These are phyloP conservation scores for Drosophila seguyi DNA, from an alignment of 1,140 invertebrate genomes.

Conservation along the genomic window DNA sequence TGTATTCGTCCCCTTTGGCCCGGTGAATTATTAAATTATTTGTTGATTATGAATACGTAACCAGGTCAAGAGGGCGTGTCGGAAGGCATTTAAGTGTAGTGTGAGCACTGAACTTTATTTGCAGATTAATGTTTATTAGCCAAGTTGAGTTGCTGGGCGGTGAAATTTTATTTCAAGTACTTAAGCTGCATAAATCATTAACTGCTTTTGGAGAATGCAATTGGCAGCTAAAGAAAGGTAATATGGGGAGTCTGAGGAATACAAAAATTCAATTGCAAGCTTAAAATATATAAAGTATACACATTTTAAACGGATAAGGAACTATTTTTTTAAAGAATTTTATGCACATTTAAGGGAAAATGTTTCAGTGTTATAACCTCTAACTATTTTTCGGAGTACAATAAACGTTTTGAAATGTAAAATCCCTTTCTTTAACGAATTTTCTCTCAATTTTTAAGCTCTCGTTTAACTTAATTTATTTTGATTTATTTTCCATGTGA, in stretches of 20 bases:
- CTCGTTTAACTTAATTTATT: constrained; percentile 13
- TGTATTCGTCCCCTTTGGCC: constrained; percentile 8
- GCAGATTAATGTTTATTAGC: constrained; percentile 30
- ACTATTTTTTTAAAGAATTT: no score
- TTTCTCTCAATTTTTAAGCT: neutral
- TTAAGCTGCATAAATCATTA: constrained; percentile 9
- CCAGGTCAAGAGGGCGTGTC: neutral
- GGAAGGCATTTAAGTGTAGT: constrained; percentile 10
- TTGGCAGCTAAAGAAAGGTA: neutral
- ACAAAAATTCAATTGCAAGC: no score
- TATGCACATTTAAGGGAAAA: no score
- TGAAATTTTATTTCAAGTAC: constrained; percentile 29
- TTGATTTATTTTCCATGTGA: constrained; percentile 8
- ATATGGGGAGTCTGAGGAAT: neutral
- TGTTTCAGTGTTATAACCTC: neutral
- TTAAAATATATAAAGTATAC: no score
- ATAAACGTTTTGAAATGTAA: neutral
- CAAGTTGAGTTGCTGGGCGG: constrained; percentile 2
- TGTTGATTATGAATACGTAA: constrained; percentile 64
- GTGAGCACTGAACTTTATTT: constrained; percentile 6
- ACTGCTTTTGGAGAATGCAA: neutral
- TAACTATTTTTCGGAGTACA: neutral
- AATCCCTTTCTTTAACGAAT: neutral
- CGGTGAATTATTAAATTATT: constrained; percentile 70
- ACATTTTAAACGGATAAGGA: no score